Evolutionary conservation across 2,888 invertebrate genomes (phyloP).

Genomic region (Epirrhoe alternata): DNA sequence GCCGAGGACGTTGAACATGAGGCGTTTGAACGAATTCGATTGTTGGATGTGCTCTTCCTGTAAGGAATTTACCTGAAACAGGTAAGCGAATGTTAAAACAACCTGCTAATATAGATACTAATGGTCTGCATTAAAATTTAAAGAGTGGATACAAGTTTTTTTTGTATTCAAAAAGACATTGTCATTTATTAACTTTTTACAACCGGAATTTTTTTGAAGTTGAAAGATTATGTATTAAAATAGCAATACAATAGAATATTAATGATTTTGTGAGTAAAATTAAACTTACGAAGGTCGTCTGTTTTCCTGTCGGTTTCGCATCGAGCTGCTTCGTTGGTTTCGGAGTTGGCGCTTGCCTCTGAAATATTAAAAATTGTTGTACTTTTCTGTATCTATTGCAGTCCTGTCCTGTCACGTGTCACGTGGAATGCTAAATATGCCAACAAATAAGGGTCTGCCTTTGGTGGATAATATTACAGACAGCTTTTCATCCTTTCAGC

Average conservation of each 20-base stretch:
- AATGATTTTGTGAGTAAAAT: constrained; percentile 2
- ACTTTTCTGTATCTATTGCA: background rate
- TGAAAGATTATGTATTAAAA: no score
- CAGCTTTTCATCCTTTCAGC: no score
- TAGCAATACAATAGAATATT: no score
- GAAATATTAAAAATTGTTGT: constrained; percentile 25
- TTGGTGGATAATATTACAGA: no score
- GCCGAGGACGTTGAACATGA: constrained; percentile 95
- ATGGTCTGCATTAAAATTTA: no score
- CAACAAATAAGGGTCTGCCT: no score
- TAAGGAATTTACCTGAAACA: constrained; percentile 86
- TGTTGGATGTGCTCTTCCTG: constrained; percentile 94
- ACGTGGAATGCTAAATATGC: no score
- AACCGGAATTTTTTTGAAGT: no score
- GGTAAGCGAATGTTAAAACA: constrained; percentile 21
- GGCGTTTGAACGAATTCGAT: constrained; percentile 95
- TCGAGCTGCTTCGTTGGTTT: constrained; percentile 68
- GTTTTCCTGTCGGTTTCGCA: constrained; percentile 71
- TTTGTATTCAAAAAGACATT: no score
- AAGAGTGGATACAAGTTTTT: no score
- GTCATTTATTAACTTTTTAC: no score
- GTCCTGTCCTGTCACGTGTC: no score
- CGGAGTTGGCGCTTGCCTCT: constrained; percentile 75
- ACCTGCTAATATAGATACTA: background rate
- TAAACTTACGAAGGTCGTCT: constrained; percentile 80